Evolutionary conservation across 2,113 vertebrate genomes (phyloP), one percentile per base, ranked within the genome.

Genomic region (Oncorhynchus tshawytscha): DNA sequence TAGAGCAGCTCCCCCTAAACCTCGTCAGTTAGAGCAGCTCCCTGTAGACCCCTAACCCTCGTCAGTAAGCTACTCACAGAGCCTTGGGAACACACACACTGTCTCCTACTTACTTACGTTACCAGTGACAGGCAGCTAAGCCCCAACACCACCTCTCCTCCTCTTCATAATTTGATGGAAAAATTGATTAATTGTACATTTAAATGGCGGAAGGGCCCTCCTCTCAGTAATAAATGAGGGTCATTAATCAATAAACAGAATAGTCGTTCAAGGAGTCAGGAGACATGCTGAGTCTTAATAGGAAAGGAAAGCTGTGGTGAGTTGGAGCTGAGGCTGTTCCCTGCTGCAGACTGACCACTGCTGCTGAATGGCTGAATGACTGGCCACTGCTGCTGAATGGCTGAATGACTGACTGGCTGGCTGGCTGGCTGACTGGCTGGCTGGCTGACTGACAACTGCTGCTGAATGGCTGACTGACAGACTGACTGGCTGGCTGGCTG

Each of bases 221-320:
- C 94, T 94, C 95, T 95, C 91, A 86, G 94, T 97, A 97, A 99
- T 99, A 98, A 98, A 99, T 98, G 96, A 98, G 96, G 93, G 96
- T 95, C 96, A 99, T 99, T 99, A 98, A 99, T 99, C 98, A 99
- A 99, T 99, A 98, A 94, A 98, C 95, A 96, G 95, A 95, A 95
- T 93, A 92, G 95, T 96, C 95, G 96, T 97, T 95, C 94, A 94
- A 91, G 93, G 93, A 96, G 95, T 96, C 96, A 94, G 96, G 96
- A 95, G 94, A 96, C 97, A 96, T 94, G 96, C 97, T 97, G 97
- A 87, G 95, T 97, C 94, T 95, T 98, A 97, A 98, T 98, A 98
- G 96, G 96, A 98, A 96, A 94, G 93, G 94, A 94, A 95, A 94
- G 78, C 92, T 51, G 49, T 51, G 49, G 15, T 51, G 49, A 12